Evolutionary conservation across 2,113 vertebrate genomes (phyloP).

Genomic region (Ariopsis seemanni): DNA sequence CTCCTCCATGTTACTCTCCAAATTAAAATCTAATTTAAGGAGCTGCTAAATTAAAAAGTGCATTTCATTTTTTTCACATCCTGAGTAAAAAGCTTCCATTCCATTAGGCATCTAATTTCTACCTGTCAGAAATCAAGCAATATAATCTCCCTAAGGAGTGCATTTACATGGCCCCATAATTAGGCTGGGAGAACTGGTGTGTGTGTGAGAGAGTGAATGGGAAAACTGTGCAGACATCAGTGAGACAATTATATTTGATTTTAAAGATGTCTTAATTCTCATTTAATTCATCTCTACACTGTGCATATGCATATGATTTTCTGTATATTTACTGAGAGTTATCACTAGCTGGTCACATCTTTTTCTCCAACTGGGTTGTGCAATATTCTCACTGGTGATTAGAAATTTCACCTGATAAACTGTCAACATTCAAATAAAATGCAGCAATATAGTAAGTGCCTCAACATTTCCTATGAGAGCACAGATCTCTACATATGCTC

Average conservation of each 20-base stretch:
- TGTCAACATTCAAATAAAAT: constrained; percentile 6
- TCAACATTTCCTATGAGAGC: constrained; percentile 14
- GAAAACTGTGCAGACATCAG: not conserved
- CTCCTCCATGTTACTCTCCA: constrained; percentile 44
- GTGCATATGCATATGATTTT: not conserved
- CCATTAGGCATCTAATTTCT: constrained; percentile 56
- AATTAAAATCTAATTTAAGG: constrained; percentile 58
- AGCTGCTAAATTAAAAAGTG: constrained; percentile 54
- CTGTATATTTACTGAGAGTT: too few relatives aligned
- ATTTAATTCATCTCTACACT: constrained; percentile 36
- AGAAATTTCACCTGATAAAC: constrained; percentile 7
- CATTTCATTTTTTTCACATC: constrained; percentile 40
- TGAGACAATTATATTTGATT: not conserved
- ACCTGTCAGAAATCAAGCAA: constrained; percentile 57
- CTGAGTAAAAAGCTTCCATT: constrained; percentile 52
- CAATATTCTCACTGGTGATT: not conserved
- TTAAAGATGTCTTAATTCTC: constrained; percentile 16
- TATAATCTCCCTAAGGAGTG: constrained; percentile 52
- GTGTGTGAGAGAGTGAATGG: not conserved
- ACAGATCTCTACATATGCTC: constrained; percentile 17
- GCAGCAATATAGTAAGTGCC: constrained; percentile 2
- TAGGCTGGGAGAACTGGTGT: constrained; percentile 48
- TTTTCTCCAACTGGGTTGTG: not conserved
- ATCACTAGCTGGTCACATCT: not conserved
- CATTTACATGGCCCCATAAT: constrained; percentile 53